These are phyloP conservation scores for Hydriomena furcata DNA, from an alignment of 2,888 invertebrate species.

Conservation along the genomic window DNA sequence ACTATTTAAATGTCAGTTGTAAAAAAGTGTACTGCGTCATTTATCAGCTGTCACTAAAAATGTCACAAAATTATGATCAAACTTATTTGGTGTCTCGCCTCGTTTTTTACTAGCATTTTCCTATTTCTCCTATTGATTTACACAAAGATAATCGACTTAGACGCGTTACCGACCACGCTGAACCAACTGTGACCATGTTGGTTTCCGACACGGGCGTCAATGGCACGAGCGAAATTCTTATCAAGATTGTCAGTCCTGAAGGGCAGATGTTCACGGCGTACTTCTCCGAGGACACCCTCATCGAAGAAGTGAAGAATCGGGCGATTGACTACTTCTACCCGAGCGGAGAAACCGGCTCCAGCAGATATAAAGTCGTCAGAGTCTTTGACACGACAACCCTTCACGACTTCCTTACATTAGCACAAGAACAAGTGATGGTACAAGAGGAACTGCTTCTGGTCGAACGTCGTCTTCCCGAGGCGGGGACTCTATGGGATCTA, in stretches of 20 bases:
- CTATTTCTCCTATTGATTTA: constrained; percentile 50
- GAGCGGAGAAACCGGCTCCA: constrained; percentile 60
- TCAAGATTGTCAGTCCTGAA: constrained; percentile 72
- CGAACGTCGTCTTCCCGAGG: constrained; percentile 66
- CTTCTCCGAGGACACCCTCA: constrained; percentile 65
- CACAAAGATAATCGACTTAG: constrained; percentile 35
- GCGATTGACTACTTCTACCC: constrained; percentile 72
- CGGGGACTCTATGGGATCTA: constrained; percentile 70
- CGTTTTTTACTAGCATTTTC: constrained; percentile 55
- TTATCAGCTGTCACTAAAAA: constrained; percentile 23
- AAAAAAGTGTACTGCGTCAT: no score
- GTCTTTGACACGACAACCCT: constrained; percentile 66
- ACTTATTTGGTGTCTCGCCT: constrained; percentile 49
- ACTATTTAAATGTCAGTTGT: no score
- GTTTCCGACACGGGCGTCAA: constrained; percentile 60
- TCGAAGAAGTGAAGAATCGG: constrained; percentile 71
- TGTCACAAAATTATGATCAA: constrained; percentile 55
- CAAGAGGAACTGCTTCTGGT: constrained; percentile 69
- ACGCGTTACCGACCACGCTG: background rate
- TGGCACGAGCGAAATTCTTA: constrained; percentile 52
- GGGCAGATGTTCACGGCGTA: constrained; percentile 62
- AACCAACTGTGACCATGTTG: constrained; percentile 48
- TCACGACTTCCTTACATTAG: constrained; percentile 68
- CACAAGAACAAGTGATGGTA: constrained; percentile 64
- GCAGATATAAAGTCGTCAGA: constrained; percentile 67